phyloP scores from a whole-genome alignment of 2,888 invertebrate species.

The Acronicta aceris region DNA sequence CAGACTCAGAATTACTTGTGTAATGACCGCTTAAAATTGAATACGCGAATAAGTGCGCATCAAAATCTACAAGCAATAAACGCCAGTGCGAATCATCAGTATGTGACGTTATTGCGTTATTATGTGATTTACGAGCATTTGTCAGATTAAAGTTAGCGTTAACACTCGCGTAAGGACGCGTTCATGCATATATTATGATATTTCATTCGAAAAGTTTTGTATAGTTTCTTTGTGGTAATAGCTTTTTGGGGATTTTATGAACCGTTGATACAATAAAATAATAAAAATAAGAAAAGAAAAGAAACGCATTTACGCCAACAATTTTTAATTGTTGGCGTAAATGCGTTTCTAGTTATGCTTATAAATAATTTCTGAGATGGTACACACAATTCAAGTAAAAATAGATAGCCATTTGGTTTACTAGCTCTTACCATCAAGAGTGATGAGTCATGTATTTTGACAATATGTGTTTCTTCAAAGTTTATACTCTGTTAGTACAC shows the following conservation, averaged over 20 bases:
- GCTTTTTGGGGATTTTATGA: conserved; percentile 1
- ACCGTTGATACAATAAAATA: too few species aligned
- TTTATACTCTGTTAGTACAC: too few species aligned
- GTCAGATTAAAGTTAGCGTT: conserved; percentile 56
- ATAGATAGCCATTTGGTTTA: too few species aligned
- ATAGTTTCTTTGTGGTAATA: conserved; percentile 25
- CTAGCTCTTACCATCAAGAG: too few species aligned
- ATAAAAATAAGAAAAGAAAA: too few species aligned
- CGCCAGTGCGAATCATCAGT: conserved; percentile 44
- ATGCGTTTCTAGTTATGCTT: too few species aligned
- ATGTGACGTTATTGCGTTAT: conserved; percentile 58
- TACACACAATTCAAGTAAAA: too few species aligned
- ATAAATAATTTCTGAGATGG: too few species aligned
- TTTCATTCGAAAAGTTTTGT: conserved; percentile 29
- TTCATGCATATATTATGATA: conserved; percentile 34
- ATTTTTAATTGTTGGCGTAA: too few species aligned
- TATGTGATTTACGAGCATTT: conserved; percentile 58
- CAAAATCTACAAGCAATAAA: conserved; percentile 52
- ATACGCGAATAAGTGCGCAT: conserved; percentile 35
- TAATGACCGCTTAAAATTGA: conserved; percentile 27
- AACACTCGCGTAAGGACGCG: conserved; percentile 48
- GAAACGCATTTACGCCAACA: too few species aligned
- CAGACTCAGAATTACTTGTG: background rate
- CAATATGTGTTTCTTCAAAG: too few species aligned
- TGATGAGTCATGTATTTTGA: too few species aligned